Evolutionary conservation across 2,888 invertebrate genomes (phyloP), one percentile per base, ranked within the genome.

Genomic region (Melangyna quadrimaculata): DNA sequence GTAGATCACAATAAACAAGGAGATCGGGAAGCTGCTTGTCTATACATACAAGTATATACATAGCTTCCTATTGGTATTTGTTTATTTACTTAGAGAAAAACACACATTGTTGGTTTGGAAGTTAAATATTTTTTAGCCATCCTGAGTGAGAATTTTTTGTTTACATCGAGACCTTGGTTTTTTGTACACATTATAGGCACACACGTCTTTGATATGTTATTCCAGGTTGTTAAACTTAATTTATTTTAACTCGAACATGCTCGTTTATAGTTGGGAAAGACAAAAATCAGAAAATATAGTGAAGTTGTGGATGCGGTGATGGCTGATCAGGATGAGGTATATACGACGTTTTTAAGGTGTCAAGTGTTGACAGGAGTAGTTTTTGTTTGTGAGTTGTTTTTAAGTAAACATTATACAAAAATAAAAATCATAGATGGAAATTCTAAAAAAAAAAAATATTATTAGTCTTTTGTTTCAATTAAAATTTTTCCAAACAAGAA

Each of bases 121-220:
- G 65, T 79, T 43, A 59, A 70, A 74, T 79, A 59, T 74, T 70
- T n/a, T 59, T 74, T 51, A 65, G 14, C 63, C n/a, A n/a, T n/a
- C n/a, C n/a, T n/a, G n/a, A 29, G 59, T n/a, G 45, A 70, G 45
- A 29, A 35, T 59, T 35, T n/a, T 74, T 65, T 75, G 65, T 84
- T 79, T 84, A 84, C 61, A 71, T 61, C 57, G 67, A 22, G 51
- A 75, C 83, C 83, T 79, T 79, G 79, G 57, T 8, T 51, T 8
- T 51, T 17, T 53, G 37, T 40, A 67, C 35, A 74, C 70, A 67
- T 4, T 63, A 37, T 37, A 59, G 35, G 37, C 59, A 22, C 22
- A 59, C 59, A 22, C 22, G 40, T 35, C 35, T 29, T 29, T 35
- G 55, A 40, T 43, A 57, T 71, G 67, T 79, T 71, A 43, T 67